A percentile compares a stretch with the other conserved stretches of the same genome.
Evolutionary conservation across 2,797 vertebrate genomes (phyloP).

Genomic region (Dermochelys coriacea): DNA sequence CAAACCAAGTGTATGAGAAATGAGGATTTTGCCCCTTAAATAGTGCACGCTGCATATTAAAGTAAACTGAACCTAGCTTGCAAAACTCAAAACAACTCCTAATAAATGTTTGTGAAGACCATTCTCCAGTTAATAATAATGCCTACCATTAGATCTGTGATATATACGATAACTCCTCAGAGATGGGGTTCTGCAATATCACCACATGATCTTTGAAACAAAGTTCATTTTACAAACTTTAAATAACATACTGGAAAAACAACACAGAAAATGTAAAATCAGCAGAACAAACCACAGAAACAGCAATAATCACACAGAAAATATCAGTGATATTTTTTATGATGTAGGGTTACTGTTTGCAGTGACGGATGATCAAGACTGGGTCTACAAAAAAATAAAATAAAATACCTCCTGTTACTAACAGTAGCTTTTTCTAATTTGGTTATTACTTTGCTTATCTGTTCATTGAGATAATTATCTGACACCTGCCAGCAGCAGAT

Average conservation of each 20-base stretch:
- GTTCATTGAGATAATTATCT: constrained; percentile 93
- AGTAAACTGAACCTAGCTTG: not conserved
- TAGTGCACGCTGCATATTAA: not conserved
- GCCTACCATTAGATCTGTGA: not conserved
- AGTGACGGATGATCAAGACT: constrained; percentile 39
- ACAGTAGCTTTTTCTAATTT: constrained; percentile 82
- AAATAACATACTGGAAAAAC: constrained; percentile 6
- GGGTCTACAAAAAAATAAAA: constrained; percentile 47
- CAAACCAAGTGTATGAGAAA: not conserved
- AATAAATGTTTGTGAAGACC: not conserved
- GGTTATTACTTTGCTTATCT: constrained; percentile 82
- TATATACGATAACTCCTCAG: constrained; percentile 19
- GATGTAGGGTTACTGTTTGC: not conserved
- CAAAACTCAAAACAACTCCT: not conserved
- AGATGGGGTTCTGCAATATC: not conserved
- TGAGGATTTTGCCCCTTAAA: not conserved
- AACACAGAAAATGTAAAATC: constrained; percentile 41
- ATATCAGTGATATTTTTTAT: constrained; percentile 2
- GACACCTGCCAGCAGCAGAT: constrained; percentile 94
- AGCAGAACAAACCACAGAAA: not conserved
- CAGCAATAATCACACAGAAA: not conserved
- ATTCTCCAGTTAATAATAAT: not conserved
- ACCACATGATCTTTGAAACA: not conserved
- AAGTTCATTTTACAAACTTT: constrained; percentile 17
- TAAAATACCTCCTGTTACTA: constrained; percentile 65